Percentiles rank a stretch among this genome's conserved stretches.
phyloP scores from a whole-genome alignment of 2,888 invertebrate genomes.

The Drosophila algonquin region DNA sequence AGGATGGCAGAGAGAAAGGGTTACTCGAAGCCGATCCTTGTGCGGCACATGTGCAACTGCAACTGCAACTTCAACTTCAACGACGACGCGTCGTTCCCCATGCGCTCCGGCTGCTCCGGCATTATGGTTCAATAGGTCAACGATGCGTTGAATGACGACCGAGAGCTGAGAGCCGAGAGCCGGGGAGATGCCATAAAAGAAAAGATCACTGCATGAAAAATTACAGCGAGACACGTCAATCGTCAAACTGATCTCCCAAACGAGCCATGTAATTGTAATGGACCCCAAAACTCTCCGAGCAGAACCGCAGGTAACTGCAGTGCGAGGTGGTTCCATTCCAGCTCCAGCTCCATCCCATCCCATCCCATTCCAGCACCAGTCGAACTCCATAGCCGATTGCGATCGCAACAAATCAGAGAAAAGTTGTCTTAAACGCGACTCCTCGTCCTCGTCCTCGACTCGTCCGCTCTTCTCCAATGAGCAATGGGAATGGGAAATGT shows the following conservation, averaged over 20 bases:
- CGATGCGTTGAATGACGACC: constrained; percentile 81
- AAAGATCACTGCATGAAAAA: constrained; percentile 76
- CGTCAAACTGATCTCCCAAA: constrained; percentile 67
- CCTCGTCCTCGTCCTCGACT: constrained; percentile 28
- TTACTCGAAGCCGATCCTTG: constrained; percentile 54
- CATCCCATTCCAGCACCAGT: constrained; percentile 5
- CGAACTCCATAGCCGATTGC: constrained; percentile 64
- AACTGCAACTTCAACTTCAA: constrained; percentile 38
- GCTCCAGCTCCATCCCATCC: constrained; percentile 12
- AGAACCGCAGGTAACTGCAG: constrained; percentile 35
- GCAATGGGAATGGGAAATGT: constrained; percentile 44
- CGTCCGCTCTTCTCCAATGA: constrained; percentile 50
- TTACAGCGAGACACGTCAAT: constrained; percentile 80
- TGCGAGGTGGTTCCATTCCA: constrained; percentile 19
- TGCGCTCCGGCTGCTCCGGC: constrained; percentile 21
- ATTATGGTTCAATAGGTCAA: constrained; percentile 83
- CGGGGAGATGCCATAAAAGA: constrained; percentile 51
- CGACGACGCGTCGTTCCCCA: neutral
- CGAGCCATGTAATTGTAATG: constrained; percentile 78
- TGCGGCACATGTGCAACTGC: constrained; percentile 70
- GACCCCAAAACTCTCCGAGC: constrained; percentile 41
- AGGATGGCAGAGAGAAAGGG: constrained; percentile 14
- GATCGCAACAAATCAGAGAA: constrained; percentile 74
- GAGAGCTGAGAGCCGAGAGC: constrained; percentile 21
- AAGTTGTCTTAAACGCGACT: constrained; percentile 59